Evolutionary conservation across 2,797 vertebrate species (phyloP).

Genomic region (Hapalemur alaotrensis): DNA sequence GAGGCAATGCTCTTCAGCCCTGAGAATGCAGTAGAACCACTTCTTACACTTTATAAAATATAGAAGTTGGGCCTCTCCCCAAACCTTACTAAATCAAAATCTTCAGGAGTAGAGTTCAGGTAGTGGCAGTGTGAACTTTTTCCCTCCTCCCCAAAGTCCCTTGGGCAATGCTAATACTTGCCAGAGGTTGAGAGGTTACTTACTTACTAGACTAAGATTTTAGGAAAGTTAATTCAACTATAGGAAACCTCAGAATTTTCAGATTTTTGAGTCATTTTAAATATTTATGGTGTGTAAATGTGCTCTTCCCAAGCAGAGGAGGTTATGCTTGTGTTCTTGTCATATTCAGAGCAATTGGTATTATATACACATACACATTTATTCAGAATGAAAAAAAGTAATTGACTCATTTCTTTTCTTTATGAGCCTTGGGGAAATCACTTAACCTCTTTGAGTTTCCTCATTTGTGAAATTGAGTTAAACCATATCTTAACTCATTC

Average conservation of each 20-base stretch:
- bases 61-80: background rate
- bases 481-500: background rate
- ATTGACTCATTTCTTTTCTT: conserved; percentile 11
- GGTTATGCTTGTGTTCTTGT: background rate
- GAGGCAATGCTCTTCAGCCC: background rate
- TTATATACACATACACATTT: background rate
- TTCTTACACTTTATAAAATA: background rate
- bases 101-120: background rate
- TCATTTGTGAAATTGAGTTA: conserved; percentile 7
- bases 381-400: conserved; percentile 1
- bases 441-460: background rate
- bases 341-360: background rate
- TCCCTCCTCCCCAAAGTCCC: fast-evolving
- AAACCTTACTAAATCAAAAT: background rate
- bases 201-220: background rate
- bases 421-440: background rate
- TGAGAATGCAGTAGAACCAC: background rate
- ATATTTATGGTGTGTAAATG: background rate
- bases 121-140: no score
- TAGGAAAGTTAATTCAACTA: conserved; percentile 6
- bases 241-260: conserved; percentile 12
- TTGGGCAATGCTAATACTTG: background rate
- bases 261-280: background rate
- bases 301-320: background rate
- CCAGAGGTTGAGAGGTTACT: background rate